Percentiles rank a stretch among this genome's conserved stretches.
Evolutionary conservation across 92 coral and sea anemone species (phyloP).

Genomic region (Parazoanthus atlanticus): DNA sequence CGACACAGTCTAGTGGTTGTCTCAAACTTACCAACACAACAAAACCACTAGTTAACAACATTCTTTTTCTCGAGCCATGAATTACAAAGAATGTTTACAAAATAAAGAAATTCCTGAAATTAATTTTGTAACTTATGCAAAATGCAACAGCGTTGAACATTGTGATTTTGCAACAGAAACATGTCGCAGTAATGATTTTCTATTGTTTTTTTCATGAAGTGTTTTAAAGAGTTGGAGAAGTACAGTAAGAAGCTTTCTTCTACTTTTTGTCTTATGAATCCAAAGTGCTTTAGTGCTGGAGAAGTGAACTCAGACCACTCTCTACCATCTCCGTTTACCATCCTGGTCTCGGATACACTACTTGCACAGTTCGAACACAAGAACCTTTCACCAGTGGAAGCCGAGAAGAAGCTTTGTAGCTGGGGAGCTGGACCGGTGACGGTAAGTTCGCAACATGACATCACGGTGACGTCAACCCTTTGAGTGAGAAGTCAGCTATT

Average conservation of each 20-base stretch:
- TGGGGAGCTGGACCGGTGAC: conserved; percentile 78
- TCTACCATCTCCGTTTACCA: conserved; percentile 55
- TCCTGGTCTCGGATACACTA: conserved; percentile 72
- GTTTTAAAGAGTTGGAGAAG: background rate
- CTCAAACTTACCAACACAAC: too few species aligned
- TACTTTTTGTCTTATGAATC: conserved; percentile 3
- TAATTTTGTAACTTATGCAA: too few species aligned
- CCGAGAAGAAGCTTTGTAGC: conserved; percentile 62
- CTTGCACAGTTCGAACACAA: conserved; percentile 52
- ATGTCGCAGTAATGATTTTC: background rate
- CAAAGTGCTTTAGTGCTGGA: conserved; percentile 48
- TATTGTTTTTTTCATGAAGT: too few species aligned
- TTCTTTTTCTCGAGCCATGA: too few species aligned
- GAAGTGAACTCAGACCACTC: background rate
- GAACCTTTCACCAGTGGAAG: conserved; percentile 56
- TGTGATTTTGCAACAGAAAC: background rate
- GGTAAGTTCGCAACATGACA: conserved; percentile 37
- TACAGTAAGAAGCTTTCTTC: background rate
- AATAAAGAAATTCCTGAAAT: too few species aligned
- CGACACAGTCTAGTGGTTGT: too few species aligned
- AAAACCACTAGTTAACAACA: too few species aligned
- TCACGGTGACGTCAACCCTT: too few species aligned
- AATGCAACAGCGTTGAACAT: too few species aligned
- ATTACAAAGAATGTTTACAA: too few species aligned
- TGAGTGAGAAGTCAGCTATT: too few species aligned